Evolutionary conservation across 2,113 vertebrate genomes (phyloP).

Genomic region (zebrafish (Danio rerio)): GRCz12tu NC_133192.1:11677001-11677500

Average conservation of each 20-base stretch:
- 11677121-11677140: too few species aligned
- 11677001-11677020: too few species aligned
- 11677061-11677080: too few species aligned
- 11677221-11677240: not conserved
- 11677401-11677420: not conserved
- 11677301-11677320: not conserved
- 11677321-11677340: not conserved
- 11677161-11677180: too few species aligned
- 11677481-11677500: not conserved
- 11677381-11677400: not conserved
- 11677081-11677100: too few species aligned
- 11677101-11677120: too few species aligned
- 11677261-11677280: too few species aligned
- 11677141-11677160: too few species aligned
- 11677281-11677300: not conserved
- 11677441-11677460: not conserved
- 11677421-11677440: not conserved
- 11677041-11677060: too few species aligned
- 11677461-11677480: not conserved
- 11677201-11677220: not conserved
- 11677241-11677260: not conserved
- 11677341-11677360: not conserved
- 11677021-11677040: too few species aligned
- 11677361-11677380: not conserved
- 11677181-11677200: too few species aligned